A percentile compares a stretch with the other conserved stretches of the same genome.
Conservation (phyloP, 2,888 invertebrate species). For the Nomada lathburiana region DNA sequence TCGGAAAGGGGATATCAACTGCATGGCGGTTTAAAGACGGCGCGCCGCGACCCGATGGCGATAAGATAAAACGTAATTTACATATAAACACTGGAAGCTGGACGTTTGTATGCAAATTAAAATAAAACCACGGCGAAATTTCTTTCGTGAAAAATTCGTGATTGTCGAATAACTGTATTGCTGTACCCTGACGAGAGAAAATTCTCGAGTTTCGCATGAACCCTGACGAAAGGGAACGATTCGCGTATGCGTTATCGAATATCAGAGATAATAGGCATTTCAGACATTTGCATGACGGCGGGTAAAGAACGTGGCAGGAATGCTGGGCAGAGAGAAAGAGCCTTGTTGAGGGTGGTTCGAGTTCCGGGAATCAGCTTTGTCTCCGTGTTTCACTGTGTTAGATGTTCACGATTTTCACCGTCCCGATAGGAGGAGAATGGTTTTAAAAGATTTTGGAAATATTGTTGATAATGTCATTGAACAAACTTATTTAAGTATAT, state of each 20-base stretch:
- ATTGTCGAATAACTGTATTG: neutral
- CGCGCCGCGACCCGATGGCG: slow-evolving; percentile 32
- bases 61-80: slow-evolving; percentile 46
- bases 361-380: slow-evolving; percentile 49
- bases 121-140: slow-evolving; percentile 35
- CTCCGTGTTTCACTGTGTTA: slow-evolving; percentile 1
- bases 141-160: slow-evolving; percentile 25
- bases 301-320: slow-evolving; percentile 3
- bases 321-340: neutral
- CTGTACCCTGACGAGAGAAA: neutral
- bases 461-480: too few relatives aligned
- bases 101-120: slow-evolving; percentile 50
- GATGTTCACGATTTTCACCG: neutral
- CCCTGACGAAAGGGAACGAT: slow-evolving; percentile 38
- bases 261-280: slow-evolving; percentile 43
- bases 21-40: slow-evolving; percentile 13
- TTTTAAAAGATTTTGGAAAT: too few relatives aligned
- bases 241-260: slow-evolving; percentile 22
- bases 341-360: slow-evolving; percentile 34
- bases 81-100: slow-evolving; percentile 39
- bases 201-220: neutral
- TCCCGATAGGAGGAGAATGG: too few relatives aligned
- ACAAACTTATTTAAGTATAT: too few relatives aligned
- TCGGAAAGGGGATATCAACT: neutral
- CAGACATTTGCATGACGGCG: slow-evolving; percentile 29